Evolutionary conservation across 2,888 invertebrate genomes (phyloP).

Genomic region (Synanthedon andrenaeformis): DNA sequence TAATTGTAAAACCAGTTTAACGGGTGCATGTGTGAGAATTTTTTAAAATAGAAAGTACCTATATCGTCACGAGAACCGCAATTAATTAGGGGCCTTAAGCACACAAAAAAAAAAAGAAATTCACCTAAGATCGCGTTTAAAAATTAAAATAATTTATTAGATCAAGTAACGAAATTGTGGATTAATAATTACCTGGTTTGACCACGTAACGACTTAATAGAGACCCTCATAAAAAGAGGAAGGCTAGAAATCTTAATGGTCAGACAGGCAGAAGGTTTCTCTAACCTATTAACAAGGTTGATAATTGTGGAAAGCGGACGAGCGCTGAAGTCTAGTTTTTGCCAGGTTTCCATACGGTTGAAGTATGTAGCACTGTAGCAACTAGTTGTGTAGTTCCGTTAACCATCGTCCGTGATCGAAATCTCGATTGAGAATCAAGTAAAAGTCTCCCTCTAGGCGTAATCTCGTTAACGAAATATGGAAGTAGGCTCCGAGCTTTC

Average conservation of each 20-base stretch:
- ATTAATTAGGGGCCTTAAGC: constrained; percentile 10
- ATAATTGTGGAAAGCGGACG: constrained; percentile 60
- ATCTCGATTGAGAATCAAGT: constrained; percentile 46
- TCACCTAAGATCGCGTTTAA: not conserved
- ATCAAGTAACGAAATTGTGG: not conserved
- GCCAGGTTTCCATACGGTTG: constrained; percentile 48
- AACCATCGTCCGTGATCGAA: constrained; percentile 34
- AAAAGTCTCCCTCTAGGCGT: constrained; percentile 58
- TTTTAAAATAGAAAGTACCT: constrained; percentile 55
- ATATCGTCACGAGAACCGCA: constrained; percentile 8
- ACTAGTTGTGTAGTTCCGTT: constrained; percentile 54
- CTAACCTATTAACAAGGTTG: constrained; percentile 58
- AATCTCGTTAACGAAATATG: constrained; percentile 51
- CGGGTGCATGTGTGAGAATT: constrained; percentile 24
- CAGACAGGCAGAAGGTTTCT: constrained; percentile 52
- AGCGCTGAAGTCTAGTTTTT: constrained; percentile 51
- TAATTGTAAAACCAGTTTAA: constrained; percentile 23
- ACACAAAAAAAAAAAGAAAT: not conserved
- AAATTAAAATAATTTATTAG: not conserved
- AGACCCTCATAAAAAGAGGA: not conserved
- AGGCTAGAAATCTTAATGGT: constrained; percentile 11
- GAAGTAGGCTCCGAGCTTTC: constrained; percentile 60
- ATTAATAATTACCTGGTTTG: not conserved
- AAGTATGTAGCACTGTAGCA: constrained; percentile 25
- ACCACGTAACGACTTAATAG: not conserved